Conservation (phyloP, 2,113 vertebrate species). For the Crotalus viridis region DNA sequence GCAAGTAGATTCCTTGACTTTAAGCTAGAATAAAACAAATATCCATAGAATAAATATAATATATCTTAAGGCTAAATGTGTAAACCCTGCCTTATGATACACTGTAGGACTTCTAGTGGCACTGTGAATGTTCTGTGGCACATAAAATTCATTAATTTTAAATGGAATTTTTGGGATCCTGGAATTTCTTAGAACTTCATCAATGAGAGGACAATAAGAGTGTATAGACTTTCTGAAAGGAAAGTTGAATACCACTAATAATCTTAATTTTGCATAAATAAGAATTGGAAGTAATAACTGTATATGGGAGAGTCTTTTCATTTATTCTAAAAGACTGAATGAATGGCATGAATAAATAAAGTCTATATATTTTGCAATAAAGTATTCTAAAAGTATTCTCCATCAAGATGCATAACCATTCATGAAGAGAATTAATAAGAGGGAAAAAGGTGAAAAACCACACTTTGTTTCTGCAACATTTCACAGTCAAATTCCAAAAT, state of each 20-base stretch:
- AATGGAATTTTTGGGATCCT: background rate
- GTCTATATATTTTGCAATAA: background rate
- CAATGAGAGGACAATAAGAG: background rate
- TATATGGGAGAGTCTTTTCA: background rate
- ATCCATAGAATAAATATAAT: background rate
- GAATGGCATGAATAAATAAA: background rate
- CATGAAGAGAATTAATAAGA: background rate
- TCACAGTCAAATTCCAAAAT: background rate
- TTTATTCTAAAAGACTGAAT: background rate
- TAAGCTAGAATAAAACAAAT: background rate
- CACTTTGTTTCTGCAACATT: background rate
- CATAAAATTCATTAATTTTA: background rate
- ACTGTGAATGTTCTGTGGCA: background rate
- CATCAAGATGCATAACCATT: background rate
- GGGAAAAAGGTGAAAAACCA: background rate
- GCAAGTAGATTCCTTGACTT: background rate
- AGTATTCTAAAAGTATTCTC: background rate
- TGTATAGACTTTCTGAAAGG: background rate
- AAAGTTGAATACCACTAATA: background rate
- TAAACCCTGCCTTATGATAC: background rate
- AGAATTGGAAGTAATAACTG: background rate
- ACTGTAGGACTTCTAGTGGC: background rate
- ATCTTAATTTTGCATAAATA: background rate
- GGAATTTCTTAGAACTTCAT: background rate
- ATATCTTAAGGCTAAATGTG: background rate